A percentile compares a stretch with the other conserved stretches of the same genome.
phyloP scores from a whole-genome alignment of 2,113 vertebrate species.

The Notarius lentiginosus region DNA sequence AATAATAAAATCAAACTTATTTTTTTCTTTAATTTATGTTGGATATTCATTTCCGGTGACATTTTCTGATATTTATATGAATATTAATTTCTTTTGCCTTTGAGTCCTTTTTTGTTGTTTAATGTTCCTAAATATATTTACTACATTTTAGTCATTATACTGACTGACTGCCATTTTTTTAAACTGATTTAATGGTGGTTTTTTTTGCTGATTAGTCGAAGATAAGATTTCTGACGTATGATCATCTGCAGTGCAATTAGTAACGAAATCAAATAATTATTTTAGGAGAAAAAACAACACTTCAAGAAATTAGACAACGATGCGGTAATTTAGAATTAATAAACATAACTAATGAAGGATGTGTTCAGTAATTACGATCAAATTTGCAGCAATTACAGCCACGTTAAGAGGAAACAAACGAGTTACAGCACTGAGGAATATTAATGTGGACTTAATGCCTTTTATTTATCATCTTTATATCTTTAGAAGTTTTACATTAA shows the following conservation, averaged over 20 bases:
- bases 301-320: not conserved
- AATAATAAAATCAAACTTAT: not conserved
- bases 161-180: too few species aligned
- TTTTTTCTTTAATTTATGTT: not conserved
- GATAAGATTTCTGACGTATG: not conserved
- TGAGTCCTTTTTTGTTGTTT: not conserved
- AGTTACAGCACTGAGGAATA: not conserved
- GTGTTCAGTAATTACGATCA: not conserved
- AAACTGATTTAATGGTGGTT: not conserved
- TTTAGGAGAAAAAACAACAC: too few species aligned
- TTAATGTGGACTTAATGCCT: not conserved
- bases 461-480: not conserved
- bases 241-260: not conserved
- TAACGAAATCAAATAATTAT: not conserved
- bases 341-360: not conserved
- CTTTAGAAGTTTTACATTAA: too few species aligned
- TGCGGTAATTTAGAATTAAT: not conserved
- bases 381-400: not conserved
- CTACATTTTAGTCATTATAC: not conserved
- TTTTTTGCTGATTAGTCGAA: not conserved
- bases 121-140: not conserved
- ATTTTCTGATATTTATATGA: not conserved
- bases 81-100: not conserved
- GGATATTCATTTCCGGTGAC: not conserved
- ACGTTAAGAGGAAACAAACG: not conserved